Percentiles rank a stretch among this genome's conserved stretches.
Conservation (phyloP, 2,888 invertebrate species). For the Hypomecis punctinalis region DNA sequence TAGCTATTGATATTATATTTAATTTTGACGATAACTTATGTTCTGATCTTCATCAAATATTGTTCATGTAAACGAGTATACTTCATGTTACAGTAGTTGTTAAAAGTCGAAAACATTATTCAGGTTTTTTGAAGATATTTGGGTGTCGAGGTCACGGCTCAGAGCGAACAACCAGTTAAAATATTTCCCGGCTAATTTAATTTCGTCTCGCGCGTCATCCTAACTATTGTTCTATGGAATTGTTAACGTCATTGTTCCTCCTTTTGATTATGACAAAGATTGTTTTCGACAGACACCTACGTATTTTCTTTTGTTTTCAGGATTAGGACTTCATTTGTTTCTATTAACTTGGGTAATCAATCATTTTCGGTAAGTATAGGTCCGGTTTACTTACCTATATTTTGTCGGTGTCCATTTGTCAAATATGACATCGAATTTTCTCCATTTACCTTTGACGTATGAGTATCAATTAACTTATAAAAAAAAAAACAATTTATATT, state of each 20-base stretch:
- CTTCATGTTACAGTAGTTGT: too few relatives aligned
- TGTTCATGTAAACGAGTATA: too few relatives aligned
- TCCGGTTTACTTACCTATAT: background rate
- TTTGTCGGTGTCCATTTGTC: constrained; percentile 5
- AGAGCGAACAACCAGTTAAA: background rate
- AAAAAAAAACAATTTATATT: background rate
- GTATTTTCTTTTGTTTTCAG: constrained; percentile 8
- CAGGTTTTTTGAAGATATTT: too few relatives aligned
- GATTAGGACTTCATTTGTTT: constrained; percentile 21
- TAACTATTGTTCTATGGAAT: constrained; percentile 3
- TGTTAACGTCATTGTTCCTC: constrained; percentile 18
- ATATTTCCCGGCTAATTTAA: constrained; percentile 2
- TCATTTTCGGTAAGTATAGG: constrained; percentile 9
- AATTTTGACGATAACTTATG: too few relatives aligned
- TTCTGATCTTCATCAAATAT: too few relatives aligned
- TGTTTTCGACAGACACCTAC: constrained; percentile 22
- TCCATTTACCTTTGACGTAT: background rate
- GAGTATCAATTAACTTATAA: background rate
- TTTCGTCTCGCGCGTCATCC: constrained; percentile 9
- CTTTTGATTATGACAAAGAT: constrained; percentile 24
- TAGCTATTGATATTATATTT: too few relatives aligned
- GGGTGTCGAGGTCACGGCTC: too few relatives aligned
- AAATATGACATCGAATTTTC: background rate
- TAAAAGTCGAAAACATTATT: too few relatives aligned
- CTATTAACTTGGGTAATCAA: constrained; percentile 15